These are phyloP conservation scores for Neocrepidodera transversa DNA, from an alignment of 2,888 invertebrate species.

Conservation along the genomic window DNA sequence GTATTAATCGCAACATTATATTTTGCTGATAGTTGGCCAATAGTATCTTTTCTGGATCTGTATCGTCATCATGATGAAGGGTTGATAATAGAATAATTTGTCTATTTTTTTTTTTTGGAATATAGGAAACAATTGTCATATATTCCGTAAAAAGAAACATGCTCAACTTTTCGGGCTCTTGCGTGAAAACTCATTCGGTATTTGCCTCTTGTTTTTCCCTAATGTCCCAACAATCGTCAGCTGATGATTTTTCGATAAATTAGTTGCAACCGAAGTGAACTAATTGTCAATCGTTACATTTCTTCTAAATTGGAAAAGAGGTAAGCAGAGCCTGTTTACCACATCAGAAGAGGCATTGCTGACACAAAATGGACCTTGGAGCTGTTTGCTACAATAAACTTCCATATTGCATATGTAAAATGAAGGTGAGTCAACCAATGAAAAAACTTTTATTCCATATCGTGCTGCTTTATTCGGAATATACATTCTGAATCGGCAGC, in stretches of 20 bases:
- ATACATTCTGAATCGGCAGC: too few species aligned
- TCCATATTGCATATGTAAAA: constrained; percentile 21
- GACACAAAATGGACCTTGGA: constrained; percentile 2
- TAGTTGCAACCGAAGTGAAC: constrained; percentile 23
- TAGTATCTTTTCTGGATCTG: constrained; percentile 36
- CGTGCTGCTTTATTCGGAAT: neutral
- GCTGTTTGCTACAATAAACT: constrained; percentile 19
- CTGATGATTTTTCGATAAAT: constrained; percentile 22
- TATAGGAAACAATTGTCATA: constrained; percentile 21
- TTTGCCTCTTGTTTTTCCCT: constrained; percentile 29
- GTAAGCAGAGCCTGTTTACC: too few species aligned
- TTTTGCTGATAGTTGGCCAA: constrained; percentile 38
- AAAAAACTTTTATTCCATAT: too few species aligned
- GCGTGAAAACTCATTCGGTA: constrained; percentile 21
- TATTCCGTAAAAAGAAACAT: constrained; percentile 28
- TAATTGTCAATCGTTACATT: constrained; percentile 27
- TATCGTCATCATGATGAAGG: constrained; percentile 32
- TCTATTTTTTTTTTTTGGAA: constrained; percentile 29
- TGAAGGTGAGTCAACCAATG: constrained; percentile 13
- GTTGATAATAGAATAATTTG: constrained; percentile 26
- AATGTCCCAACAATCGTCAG: constrained; percentile 21
- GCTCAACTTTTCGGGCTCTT: constrained; percentile 19
- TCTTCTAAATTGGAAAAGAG: too few species aligned
- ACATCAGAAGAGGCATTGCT: constrained; percentile 17
- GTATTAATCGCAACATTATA: constrained; percentile 41